A percentile compares a stretch with the other conserved stretches of the same genome.
Evolutionary conservation across 2,113 vertebrate species (phyloP).

Genomic region (Pseudopipra pipra): DNA sequence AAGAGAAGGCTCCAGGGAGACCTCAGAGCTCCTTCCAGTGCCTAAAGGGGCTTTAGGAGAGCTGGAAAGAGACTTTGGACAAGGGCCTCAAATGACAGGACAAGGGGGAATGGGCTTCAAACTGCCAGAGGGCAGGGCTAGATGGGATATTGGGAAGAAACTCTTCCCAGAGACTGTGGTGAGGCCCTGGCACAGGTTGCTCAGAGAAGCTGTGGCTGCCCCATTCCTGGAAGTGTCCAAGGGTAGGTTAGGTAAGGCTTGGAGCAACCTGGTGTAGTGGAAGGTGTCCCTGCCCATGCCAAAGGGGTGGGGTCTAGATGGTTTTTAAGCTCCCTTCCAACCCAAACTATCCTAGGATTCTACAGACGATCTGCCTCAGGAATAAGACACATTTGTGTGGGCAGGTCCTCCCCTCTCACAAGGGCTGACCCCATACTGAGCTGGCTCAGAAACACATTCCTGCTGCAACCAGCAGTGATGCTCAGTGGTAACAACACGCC

Average conservation of each 20-base stretch:
- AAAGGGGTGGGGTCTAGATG: not conserved
- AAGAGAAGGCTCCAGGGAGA: not conserved
- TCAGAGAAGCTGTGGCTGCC: not conserved
- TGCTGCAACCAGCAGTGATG: rapidly evolving
- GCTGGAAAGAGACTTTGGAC: not conserved
- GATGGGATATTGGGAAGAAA: not conserved
- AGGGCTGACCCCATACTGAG: not conserved
- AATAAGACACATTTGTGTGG: not conserved
- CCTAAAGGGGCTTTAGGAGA: not conserved
- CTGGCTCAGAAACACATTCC: not conserved
- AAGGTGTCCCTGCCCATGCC: not conserved
- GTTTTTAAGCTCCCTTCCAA: not conserved
- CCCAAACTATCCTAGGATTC: not conserved
- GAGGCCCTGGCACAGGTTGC: not conserved
- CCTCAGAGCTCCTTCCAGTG: not conserved
- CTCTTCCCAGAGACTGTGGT: not conserved
- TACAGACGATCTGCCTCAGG: not conserved
- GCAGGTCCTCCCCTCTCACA: not conserved
- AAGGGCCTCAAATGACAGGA: not conserved
- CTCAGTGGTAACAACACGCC: not conserved
- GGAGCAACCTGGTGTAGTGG: not conserved
- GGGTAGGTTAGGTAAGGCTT: rapidly evolving
- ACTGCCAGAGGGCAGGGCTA: not conserved
- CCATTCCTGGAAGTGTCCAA: not conserved
- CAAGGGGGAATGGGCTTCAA: not conserved